Evolutionary conservation across 1,140 invertebrate genomes (phyloP), one percentile per base, ranked within the genome.

Genomic region (Grapholita molesta): DNA sequence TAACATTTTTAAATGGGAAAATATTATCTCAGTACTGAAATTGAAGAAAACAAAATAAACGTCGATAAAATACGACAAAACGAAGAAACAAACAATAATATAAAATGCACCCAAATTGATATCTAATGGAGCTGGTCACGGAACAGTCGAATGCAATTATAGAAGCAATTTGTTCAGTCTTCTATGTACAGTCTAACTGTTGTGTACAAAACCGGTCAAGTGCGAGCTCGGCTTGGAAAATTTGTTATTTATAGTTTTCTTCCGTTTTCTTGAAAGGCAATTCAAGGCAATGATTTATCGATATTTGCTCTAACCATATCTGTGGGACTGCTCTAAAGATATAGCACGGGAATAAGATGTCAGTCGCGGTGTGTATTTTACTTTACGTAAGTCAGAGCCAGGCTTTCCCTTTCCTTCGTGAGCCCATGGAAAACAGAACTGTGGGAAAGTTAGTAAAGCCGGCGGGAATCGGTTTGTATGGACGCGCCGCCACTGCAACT

Each of bases 41-140:
- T 0, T 1, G 15, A 21, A 48, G 15, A 48, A 18, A n/a, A 48
- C 3, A 18, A 38, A n/a, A 1, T 2, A 48, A 48, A 48, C 38
- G 15, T 38, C 18, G 18, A 48, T 21, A 5, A 48, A 48, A 48
- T 18, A 48, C 3, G 8, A 21, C 42, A 48, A 21, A 48, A 48
- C 42, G 42, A 48, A 21, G 42, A 48, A 9, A 6, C 15, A 21
- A 21, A 48, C 42, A 61, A 61, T 28, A 61, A 61, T 61, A 61
- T 61, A 61, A 61, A 61, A 61, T 61, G 55, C 30, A 61, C 55
- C 55, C 55, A 61, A 61, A 61, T 61, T 61, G 55, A 61, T 61
- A 61, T 61, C 55, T 61, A 61, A 61, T 61, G 55, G 55, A 28
- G 24, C 7, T 1, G 24, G 55, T 61, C 55, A 61, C 55, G 55